Conservation (phyloP, 2,888 invertebrate genomes). For the Leptinotarsa haldemani region DNA sequence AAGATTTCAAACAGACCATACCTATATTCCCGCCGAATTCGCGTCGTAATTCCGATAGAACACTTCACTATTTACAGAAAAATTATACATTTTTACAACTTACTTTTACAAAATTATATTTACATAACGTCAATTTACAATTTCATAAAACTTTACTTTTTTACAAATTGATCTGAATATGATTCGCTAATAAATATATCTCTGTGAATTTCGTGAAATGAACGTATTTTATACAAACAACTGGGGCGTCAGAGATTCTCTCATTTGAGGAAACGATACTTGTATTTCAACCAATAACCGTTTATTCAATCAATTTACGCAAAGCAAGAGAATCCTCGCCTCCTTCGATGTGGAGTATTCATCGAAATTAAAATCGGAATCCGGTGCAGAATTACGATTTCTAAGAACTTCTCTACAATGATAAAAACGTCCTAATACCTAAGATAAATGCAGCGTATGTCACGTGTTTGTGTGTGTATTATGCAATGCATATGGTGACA, state of each 20-base stretch:
- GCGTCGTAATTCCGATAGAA: slow-evolving; percentile 48
- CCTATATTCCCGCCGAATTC: slow-evolving; percentile 43
- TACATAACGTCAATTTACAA: slow-evolving; percentile 42
- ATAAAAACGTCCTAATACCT: slow-evolving; percentile 44
- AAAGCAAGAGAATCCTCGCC: neutral
- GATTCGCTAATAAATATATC: slow-evolving; percentile 42
- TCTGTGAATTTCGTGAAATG: slow-evolving; percentile 38
- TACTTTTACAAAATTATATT: slow-evolving; percentile 45
- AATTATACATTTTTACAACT: slow-evolving; percentile 48
- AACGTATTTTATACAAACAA: slow-evolving; percentile 41
- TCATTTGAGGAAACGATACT: neutral
- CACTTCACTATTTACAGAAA: slow-evolving; percentile 53
- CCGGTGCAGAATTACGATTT: slow-evolving; percentile 33
- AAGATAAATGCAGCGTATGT: slow-evolving; percentile 45
- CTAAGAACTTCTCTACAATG: slow-evolving; percentile 42
- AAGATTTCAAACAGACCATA: slow-evolving; percentile 44
- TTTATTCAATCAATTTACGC: neutral
- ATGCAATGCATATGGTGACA: slow-evolving; percentile 31
- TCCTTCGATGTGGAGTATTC: slow-evolving; percentile 37
- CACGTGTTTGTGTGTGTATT: slow-evolving; percentile 38
- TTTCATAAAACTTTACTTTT: slow-evolving; percentile 34
- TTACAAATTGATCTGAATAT: slow-evolving; percentile 39
- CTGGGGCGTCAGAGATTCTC: neutral
- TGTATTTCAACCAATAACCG: neutral
- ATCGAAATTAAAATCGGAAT: slow-evolving; percentile 34